Evolutionary conservation across 2,113 vertebrate genomes (phyloP).

Genomic region (Neolamprologus devosi): DNA sequence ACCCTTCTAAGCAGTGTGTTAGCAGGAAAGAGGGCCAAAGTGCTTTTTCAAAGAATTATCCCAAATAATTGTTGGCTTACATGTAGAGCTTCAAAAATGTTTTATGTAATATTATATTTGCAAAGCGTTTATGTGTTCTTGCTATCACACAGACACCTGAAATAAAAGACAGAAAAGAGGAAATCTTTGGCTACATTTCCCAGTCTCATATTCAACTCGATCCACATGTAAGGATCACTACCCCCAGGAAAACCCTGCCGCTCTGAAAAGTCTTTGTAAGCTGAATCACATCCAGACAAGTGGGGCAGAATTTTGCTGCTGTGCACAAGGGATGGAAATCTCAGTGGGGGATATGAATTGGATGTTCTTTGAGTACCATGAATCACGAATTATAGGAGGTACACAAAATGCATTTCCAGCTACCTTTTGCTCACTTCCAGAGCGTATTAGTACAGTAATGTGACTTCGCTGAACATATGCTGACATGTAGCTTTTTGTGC

Average conservation of each 20-base stretch:
- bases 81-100: neutral
- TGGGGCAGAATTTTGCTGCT: slow-evolving; percentile 45
- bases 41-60: slow-evolving; percentile 2
- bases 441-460: neutral
- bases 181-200: slow-evolving; percentile 4
- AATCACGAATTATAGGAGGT: slow-evolving; percentile 45
- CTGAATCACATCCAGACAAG: slow-evolving; percentile 50
- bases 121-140: neutral
- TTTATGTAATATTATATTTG: neutral
- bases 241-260: slow-evolving; percentile 16
- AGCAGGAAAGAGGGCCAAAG: neutral
- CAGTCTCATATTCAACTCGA: slow-evolving; percentile 4
- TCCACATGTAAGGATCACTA: slow-evolving; percentile 10
- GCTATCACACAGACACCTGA: slow-evolving; percentile 6
- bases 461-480: slow-evolving; percentile 6
- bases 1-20: neutral
- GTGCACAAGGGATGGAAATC: slow-evolving; percentile 53
- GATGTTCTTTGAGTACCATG: slow-evolving; percentile 36
- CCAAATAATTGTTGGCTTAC: neutral
- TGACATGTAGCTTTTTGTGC: neutral
- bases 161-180: neutral
- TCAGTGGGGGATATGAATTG: slow-evolving; percentile 38
- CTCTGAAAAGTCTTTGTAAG: slow-evolving; percentile 43
- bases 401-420: slow-evolving; percentile 18
- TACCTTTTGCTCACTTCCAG: neutral